Evolutionary conservation across 2,113 vertebrate species (phyloP).

Genomic region (Numenius arquata): DNA sequence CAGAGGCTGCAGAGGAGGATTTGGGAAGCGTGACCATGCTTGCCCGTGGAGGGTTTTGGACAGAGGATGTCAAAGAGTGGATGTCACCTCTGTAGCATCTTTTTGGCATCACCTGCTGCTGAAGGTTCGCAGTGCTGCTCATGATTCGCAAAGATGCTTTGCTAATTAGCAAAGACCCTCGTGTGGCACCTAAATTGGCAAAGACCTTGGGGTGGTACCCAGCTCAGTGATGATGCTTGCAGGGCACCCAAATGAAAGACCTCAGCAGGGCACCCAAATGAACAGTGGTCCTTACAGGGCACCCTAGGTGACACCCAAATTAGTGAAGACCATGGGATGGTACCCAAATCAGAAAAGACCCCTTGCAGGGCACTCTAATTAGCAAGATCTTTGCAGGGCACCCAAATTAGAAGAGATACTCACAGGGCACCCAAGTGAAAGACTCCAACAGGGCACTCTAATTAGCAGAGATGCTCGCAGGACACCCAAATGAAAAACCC

Average conservation of each 20-base stretch:
- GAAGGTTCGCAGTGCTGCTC: neutral
- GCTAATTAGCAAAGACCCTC: neutral
- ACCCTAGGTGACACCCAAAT: neutral
- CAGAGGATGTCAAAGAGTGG: accelerated
- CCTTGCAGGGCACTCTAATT: too few relatives aligned
- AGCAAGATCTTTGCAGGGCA: neutral
- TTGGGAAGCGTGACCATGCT: neutral
- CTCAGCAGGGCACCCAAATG: neutral
- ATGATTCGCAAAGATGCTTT: neutral
- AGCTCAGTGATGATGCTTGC: accelerated
- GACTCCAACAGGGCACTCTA: neutral
- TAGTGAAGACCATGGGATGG: neutral
- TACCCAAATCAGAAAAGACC: neutral
- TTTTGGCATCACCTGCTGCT: neutral
- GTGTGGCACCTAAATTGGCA: neutral
- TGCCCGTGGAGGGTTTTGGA: accelerated
- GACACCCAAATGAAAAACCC: neutral
- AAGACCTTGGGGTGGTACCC: neutral
- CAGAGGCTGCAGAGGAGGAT: neutral
- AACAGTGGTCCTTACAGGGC: neutral
- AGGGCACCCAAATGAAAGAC: neutral
- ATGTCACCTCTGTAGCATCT: neutral
- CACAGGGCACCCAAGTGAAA: too few relatives aligned
- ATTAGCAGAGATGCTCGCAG: neutral
- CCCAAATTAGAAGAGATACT: neutral